phyloP scores from a whole-genome alignment of 2,797 vertebrate genomes.

The Cygnus olor region DNA sequence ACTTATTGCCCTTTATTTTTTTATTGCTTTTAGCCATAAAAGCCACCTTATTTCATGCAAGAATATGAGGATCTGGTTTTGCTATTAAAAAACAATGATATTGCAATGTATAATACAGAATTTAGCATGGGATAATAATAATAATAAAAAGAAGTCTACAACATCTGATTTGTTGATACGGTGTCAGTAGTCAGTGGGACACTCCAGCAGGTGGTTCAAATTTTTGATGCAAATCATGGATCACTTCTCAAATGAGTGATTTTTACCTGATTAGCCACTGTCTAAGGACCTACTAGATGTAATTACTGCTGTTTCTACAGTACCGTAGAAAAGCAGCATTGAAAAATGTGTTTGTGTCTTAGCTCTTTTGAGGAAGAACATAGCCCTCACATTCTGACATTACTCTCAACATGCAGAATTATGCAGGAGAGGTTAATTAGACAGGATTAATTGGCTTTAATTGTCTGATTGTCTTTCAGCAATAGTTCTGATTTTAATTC shows the following conservation, averaged over 20 bases:
- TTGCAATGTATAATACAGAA: neutral
- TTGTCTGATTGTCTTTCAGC: neutral
- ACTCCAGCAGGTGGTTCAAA: neutral
- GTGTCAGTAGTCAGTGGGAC: neutral
- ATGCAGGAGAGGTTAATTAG: neutral
- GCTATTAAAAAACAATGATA: neutral
- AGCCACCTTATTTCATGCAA: neutral
- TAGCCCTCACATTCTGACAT: neutral
- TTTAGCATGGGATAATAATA: neutral
- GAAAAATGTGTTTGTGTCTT: neutral
- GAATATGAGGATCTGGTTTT: neutral
- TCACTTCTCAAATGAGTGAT: neutral
- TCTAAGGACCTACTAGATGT: neutral
- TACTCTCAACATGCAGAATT: neutral
- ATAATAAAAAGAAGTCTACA: neutral
- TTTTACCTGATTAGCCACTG: neutral
- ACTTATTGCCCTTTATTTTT: neutral
- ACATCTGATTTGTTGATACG: neutral
- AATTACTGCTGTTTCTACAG: neutral
- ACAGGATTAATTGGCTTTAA: neutral
- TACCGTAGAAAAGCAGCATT: neutral
- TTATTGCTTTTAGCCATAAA: neutral
- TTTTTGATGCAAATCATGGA: neutral
- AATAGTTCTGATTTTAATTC: slow-evolving; percentile 2
- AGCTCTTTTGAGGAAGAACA: neutral